Conservation (phyloP, 2,888 invertebrate genomes). For the Eupeodes luniger region DNA sequence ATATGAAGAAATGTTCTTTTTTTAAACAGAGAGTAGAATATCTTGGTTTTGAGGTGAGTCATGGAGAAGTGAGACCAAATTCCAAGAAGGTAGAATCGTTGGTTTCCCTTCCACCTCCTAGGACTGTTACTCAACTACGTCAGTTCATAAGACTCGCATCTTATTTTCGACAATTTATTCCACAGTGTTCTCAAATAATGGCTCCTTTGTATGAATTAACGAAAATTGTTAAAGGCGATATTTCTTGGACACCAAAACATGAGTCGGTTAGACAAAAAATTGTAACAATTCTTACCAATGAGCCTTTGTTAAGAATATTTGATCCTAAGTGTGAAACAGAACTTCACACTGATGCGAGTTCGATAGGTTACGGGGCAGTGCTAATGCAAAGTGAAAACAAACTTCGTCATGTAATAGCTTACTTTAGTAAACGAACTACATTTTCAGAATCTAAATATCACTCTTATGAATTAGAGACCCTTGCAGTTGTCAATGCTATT, state of each 20-base stretch:
- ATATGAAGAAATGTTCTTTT: conserved; percentile 45
- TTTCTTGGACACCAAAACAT: background rate
- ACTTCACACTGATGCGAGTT: conserved; percentile 5
- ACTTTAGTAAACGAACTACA: conserved; percentile 1
- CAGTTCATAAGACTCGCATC: background rate
- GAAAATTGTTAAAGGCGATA: background rate
- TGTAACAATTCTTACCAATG: background rate
- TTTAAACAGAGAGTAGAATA: conserved; percentile 42
- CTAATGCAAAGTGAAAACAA: conserved; percentile 1
- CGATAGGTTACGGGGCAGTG: background rate
- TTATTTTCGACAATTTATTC: conserved; percentile 23
- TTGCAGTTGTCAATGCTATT: background rate
- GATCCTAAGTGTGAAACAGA: background rate
- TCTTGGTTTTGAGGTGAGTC: conserved; percentile 53
- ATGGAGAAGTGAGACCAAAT: conserved; percentile 46
- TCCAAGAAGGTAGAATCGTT: background rate
- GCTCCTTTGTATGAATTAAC: conserved; percentile 1
- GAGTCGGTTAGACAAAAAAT: background rate
- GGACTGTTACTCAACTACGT: background rate
- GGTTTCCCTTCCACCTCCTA: background rate
- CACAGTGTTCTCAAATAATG: background rate
- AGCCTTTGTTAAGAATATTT: background rate
- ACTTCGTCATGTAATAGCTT: background rate
- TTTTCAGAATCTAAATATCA: background rate
- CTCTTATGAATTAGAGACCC: background rate